Conservation (phyloP, 2,888 invertebrate genomes). For the Palloptera scutellata region DNA sequence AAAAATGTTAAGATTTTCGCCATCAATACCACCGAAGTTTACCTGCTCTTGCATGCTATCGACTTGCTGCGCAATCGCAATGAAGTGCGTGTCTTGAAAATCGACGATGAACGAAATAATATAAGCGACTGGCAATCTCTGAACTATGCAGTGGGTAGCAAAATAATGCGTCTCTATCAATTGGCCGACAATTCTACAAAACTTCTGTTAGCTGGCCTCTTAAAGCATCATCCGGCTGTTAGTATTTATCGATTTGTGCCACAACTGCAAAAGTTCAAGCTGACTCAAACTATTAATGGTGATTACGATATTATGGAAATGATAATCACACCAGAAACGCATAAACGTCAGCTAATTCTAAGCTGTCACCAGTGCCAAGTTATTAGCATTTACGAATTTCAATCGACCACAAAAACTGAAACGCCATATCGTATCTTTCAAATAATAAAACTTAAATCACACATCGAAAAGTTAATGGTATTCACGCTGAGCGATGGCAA, state of each 20-base stretch:
- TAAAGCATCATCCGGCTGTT: constrained; percentile 45
- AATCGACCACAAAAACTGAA: background rate
- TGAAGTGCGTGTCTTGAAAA: constrained; percentile 54
- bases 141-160: constrained; percentile 45
- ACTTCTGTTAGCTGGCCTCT: constrained; percentile 44
- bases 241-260: constrained; percentile 47
- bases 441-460: constrained; percentile 48
- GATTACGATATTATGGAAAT: constrained; percentile 55
- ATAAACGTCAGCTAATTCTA: constrained; percentile 49
- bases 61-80: constrained; percentile 41
- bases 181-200: constrained; percentile 27
- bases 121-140: constrained; percentile 55
- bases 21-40: constrained; percentile 32
- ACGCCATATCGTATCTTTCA: constrained; percentile 48
- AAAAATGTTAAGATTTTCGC: constrained; percentile 39
- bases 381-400: constrained; percentile 47
- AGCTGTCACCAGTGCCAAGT: constrained; percentile 52
- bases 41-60: constrained; percentile 48
- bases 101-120: constrained; percentile 39
- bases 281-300: constrained; percentile 53
- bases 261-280: constrained; percentile 43
- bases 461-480: constrained; percentile 49
- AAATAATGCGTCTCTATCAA: constrained; percentile 45
- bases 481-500: constrained; percentile 45
- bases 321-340: constrained; percentile 33